Evolutionary conservation across 2,797 vertebrate species (phyloP).

Genomic region (Phoxinus dragarum): DNA sequence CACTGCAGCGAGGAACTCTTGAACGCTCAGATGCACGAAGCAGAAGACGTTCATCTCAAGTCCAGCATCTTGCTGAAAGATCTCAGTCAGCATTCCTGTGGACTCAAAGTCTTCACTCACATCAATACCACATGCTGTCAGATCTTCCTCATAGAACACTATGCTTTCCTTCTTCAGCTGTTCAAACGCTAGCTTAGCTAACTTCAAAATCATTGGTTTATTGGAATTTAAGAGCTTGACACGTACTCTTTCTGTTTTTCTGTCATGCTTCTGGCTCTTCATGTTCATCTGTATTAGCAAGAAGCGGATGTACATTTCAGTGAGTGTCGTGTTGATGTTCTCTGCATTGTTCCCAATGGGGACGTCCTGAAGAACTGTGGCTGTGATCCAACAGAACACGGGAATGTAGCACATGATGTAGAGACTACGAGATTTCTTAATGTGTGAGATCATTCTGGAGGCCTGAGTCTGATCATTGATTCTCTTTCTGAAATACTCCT

Average conservation of each 20-base stretch:
- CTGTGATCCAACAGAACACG: background rate
- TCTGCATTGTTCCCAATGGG: background rate
- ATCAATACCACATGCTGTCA: background rate
- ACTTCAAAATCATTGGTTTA: background rate
- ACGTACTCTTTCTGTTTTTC: accelerated
- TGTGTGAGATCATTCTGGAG: no score
- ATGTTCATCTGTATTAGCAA: background rate
- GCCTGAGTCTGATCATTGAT: no score
- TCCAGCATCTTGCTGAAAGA: background rate
- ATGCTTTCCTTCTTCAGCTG: background rate
- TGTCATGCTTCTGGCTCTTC: background rate
- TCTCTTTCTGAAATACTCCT: no score
- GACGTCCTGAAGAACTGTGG: background rate
- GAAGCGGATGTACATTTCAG: background rate
- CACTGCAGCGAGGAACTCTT: background rate
- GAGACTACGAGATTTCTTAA: no score
- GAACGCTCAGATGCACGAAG: background rate
- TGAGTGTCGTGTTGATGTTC: background rate
- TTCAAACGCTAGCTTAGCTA: background rate
- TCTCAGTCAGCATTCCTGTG: background rate
- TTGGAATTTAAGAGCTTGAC: background rate
- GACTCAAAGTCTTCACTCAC: background rate
- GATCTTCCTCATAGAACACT: background rate
- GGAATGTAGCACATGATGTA: background rate
- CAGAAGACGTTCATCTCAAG: background rate